Evolutionary conservation across 2,888 invertebrate species (phyloP).

Genomic region (Camponotus fellah): DNA sequence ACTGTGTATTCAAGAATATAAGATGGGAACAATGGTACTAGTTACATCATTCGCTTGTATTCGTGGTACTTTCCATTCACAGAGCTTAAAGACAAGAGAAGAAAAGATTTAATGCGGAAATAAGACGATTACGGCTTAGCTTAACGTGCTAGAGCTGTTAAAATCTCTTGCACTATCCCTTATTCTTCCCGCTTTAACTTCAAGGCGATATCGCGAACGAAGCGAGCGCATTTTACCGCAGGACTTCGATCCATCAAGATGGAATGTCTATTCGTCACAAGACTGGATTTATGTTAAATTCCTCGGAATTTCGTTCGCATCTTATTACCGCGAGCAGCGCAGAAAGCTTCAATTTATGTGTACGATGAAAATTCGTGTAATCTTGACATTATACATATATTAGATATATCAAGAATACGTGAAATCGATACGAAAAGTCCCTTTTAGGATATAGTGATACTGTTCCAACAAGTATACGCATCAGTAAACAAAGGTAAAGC

Average conservation of each 20-base stretch:
- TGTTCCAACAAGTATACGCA: slow-evolving; percentile 5
- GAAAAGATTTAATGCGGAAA: slow-evolving; percentile 82
- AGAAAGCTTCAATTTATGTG: not conserved
- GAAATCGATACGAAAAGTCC: slow-evolving; percentile 15
- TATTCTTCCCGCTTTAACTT: slow-evolving; percentile 32
- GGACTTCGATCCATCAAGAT: slow-evolving; percentile 5
- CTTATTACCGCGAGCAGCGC: not conserved
- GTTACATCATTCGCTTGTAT: slow-evolving; percentile 67
- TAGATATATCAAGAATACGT: not conserved
- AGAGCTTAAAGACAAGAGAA: slow-evolving; percentile 63
- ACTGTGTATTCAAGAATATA: slow-evolving; percentile 72
- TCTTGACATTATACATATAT: not conserved
- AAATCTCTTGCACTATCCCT: slow-evolving; percentile 59
- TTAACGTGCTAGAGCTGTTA: slow-evolving; percentile 69
- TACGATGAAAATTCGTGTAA: slow-evolving; percentile 2
- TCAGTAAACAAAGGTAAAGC: slow-evolving; percentile 21
- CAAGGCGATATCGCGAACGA: slow-evolving; percentile 18
- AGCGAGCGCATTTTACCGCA: slow-evolving; percentile 3
- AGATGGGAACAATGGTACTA: slow-evolving; percentile 79
- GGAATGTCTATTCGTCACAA: slow-evolving; percentile 9
- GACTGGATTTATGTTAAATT: slow-evolving; percentile 22
- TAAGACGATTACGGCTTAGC: slow-evolving; percentile 84
- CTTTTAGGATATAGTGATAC: slow-evolving; percentile 9
- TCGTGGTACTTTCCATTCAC: slow-evolving; percentile 53
- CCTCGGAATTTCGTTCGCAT: slow-evolving; percentile 13